Base-by-base conservation (phyloP, 2,888 invertebrate genomes). In the Andrena dorsata region DNA sequence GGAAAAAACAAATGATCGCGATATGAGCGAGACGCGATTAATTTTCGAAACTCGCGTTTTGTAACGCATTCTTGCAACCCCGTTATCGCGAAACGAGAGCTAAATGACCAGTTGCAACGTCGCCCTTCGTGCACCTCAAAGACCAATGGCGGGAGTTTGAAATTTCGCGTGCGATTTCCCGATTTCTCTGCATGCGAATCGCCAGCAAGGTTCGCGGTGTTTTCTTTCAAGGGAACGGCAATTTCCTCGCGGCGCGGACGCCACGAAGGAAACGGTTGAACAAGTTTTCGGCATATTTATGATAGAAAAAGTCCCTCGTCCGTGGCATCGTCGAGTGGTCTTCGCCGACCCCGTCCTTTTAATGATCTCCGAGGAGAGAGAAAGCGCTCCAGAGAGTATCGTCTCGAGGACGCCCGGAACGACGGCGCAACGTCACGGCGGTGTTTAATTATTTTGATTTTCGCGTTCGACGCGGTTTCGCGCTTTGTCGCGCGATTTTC, bases 401-500 rank as follows among this genome's bases (percentile, higher is more conserved):
- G 75, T 82, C 82, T 80, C 71, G 64, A 76, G 80, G 75, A 65
- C 58, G 73, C 30, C 7, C 41, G 30, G 41, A 10, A 51, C 73
- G 73, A 60, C 72, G 64, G 49, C 72, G 66, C 63, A 80, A 80
- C 80, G 53, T 75, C 80, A 70, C 70, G 56, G 81, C 71, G 81
- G 64, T 80, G 63, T 81, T 82, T 82, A 82, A 81, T 82, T 82
- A 82, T 80, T 82, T 72, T 23, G 68, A 80, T 80, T 71, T 82
- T 73, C 35, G 49, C 61, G 28, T 68, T 71, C 60, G 41, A 60
- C 73, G 69, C 51, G 70, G 69, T 69, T 53, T 47, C 66, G 56
- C 41, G 61, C 23, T 75, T 80, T 75, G 70, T 61, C 56, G 23
- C 73, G 23, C 35, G 68, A 20, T 60, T 23, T 49, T 73, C 73